Percentiles rank a stretch among this genome's conserved stretches.
phyloP scores from a whole-genome alignment of 2,797 vertebrate genomes.

The Sebastes diaconus region DNA sequence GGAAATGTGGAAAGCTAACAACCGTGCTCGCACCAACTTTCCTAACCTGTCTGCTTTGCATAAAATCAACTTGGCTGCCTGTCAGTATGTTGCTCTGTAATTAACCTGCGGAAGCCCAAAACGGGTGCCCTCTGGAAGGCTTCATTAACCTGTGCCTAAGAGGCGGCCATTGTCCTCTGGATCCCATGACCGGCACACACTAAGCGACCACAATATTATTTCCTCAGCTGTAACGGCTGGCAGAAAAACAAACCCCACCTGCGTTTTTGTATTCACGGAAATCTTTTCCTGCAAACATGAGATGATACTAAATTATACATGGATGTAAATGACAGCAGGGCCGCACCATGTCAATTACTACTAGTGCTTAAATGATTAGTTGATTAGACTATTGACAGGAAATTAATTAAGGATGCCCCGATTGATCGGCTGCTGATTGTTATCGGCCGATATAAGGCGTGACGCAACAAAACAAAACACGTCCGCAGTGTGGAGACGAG shows the following conservation, averaged over 20 bases:
- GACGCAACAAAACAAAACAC: too few relatives aligned
- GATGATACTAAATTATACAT: neutral
- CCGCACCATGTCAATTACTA: neutral
- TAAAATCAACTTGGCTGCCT: constrained; percentile 55
- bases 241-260: neutral
- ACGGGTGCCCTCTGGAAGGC: constrained; percentile 52
- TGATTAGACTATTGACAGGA: neutral
- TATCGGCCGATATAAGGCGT: too few relatives aligned
- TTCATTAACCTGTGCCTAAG: constrained; percentile 75
- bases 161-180: constrained; percentile 56
- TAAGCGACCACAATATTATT: constrained; percentile 20
- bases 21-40: neutral
- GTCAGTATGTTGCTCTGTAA: constrained; percentile 64
- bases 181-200: constrained; percentile 28
- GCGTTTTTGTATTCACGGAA: neutral
- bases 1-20: neutral
- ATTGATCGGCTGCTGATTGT: neutral
- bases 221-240: neutral
- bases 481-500: too few relatives aligned
- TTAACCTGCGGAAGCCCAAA: constrained; percentile 70
- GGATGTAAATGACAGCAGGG: neutral
- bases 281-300: neutral
- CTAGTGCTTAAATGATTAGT: neutral
- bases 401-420: neutral
- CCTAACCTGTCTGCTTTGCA: constrained; percentile 51